phyloP scores from a whole-genome alignment of 2,113 vertebrate species.

The Microcebus griseorufus region DNA sequence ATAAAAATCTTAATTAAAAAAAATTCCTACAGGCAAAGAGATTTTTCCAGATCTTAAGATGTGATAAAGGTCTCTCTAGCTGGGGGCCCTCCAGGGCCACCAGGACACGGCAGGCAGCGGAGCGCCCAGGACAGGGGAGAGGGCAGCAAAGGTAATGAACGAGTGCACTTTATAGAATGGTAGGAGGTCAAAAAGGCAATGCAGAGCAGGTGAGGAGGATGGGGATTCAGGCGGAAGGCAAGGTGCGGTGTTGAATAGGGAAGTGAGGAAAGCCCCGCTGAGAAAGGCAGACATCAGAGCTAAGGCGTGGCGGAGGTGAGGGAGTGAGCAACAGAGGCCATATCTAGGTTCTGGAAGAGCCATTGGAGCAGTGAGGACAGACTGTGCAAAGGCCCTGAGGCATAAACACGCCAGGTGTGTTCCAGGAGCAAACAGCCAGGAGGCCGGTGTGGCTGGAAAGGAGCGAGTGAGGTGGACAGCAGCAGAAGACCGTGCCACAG shows the following conservation, averaged over 20 bases:
- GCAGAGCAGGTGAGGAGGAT: neutral
- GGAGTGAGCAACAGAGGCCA: neutral
- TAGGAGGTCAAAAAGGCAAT: neutral
- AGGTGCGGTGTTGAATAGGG: accelerated
- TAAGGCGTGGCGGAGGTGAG: neutral
- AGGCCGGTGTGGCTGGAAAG: neutral
- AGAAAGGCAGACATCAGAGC: neutral
- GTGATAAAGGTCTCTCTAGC: slow-evolving; percentile 36
- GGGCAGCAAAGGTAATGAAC: neutral
- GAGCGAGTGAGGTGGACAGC: neutral
- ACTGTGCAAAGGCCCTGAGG: slow-evolving; percentile 30
- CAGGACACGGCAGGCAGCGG: neutral
- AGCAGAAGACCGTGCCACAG: neutral
- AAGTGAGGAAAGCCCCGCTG: neutral
- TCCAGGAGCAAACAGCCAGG: neutral
- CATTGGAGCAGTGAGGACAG: neutral
- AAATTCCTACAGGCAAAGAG: slow-evolving; percentile 72
- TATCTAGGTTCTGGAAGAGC: neutral
- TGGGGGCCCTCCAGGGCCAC: neutral
- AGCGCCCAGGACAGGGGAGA: neutral
- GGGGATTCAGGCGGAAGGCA: too few species aligned
- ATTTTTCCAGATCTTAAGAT: slow-evolving; percentile 58
- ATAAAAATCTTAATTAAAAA: slow-evolving; percentile 81
- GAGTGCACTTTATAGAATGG: neutral
- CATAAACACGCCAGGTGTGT: neutral